Conservation (phyloP, 2,113 vertebrate species). For the Gymnocephalus cernua region DNA sequence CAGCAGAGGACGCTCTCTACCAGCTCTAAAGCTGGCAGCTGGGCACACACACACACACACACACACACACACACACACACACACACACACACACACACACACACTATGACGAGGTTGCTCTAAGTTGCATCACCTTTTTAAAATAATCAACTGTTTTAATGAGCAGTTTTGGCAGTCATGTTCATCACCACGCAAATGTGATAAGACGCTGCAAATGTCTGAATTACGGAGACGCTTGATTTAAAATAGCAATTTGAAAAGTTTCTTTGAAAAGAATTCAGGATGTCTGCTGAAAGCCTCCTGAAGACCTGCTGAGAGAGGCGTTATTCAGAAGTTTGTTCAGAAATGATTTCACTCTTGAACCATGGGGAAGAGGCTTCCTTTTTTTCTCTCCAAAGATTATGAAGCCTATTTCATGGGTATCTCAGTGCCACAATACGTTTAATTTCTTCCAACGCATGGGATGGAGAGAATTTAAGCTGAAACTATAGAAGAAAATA, state of each 20-base stretch:
- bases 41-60: too few relatives aligned
- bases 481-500: slow-evolving; percentile 19
- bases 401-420: slow-evolving; percentile 67
- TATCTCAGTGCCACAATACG: slow-evolving; percentile 32
- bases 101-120: slow-evolving; percentile 42
- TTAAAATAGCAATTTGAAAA: slow-evolving; percentile 50
- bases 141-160: slow-evolving; percentile 63
- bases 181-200: slow-evolving; percentile 58
- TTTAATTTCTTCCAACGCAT: slow-evolving; percentile 51
- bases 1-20: slow-evolving; percentile 69
- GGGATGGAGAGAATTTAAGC: slow-evolving; percentile 30
- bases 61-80: background rate
- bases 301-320: slow-evolving; percentile 34
- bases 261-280: slow-evolving; percentile 34
- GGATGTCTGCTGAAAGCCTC: slow-evolving; percentile 40
- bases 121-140: slow-evolving; percentile 76
- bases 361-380: slow-evolving; percentile 36
- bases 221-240: slow-evolving; percentile 35
- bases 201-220: slow-evolving; percentile 55
- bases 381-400: slow-evolving; percentile 49
- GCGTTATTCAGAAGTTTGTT: slow-evolving; percentile 58
- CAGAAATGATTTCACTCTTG: slow-evolving; percentile 37
- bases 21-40: background rate
- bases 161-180: slow-evolving; percentile 60
- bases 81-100: background rate